phyloP scores from a whole-genome alignment of 2,888 invertebrate genomes.

The Gandaritis pyraliata region DNA sequence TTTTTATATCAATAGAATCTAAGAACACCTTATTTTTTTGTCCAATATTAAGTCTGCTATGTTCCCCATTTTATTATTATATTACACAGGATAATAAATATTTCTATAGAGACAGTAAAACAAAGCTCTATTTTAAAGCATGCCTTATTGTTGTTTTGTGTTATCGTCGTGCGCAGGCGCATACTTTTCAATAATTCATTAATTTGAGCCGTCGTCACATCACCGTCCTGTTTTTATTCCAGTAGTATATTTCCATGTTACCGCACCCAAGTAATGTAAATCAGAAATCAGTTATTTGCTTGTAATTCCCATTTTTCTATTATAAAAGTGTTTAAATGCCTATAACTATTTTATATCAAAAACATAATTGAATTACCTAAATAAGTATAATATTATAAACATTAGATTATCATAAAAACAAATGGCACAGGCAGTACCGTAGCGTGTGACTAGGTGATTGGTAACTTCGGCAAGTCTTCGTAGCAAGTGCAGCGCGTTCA shows the following conservation, averaged over 20 bases:
- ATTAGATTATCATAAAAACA: too few species aligned
- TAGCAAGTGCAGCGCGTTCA: slow-evolving; percentile 34
- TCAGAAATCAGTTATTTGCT: too few species aligned
- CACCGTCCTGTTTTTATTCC: slow-evolving; percentile 41
- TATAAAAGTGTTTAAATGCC: too few species aligned
- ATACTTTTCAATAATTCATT: slow-evolving; percentile 64
- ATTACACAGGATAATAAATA: too few species aligned
- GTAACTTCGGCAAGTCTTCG: slow-evolving; percentile 15
- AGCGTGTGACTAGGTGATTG: too few species aligned
- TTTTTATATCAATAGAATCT: neutral
- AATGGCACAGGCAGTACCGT: too few species aligned
- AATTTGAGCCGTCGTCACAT: slow-evolving; percentile 56
- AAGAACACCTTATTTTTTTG: neutral
- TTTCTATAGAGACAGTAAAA: neutral
- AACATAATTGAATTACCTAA: too few species aligned
- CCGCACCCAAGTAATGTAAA: neutral
- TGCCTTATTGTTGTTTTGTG: slow-evolving; percentile 30
- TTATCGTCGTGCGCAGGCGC: slow-evolving; percentile 44
- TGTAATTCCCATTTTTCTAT: too few species aligned
- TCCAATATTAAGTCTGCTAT: too few species aligned
- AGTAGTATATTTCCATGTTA: slow-evolving; percentile 8
- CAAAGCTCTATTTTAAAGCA: slow-evolving; percentile 8
- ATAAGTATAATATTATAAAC: too few species aligned
- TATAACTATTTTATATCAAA: too few species aligned
- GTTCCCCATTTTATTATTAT: too few species aligned